phyloP scores from a whole-genome alignment of 1,140 invertebrate genomes.

The Agraylea sexmaculata region DNA sequence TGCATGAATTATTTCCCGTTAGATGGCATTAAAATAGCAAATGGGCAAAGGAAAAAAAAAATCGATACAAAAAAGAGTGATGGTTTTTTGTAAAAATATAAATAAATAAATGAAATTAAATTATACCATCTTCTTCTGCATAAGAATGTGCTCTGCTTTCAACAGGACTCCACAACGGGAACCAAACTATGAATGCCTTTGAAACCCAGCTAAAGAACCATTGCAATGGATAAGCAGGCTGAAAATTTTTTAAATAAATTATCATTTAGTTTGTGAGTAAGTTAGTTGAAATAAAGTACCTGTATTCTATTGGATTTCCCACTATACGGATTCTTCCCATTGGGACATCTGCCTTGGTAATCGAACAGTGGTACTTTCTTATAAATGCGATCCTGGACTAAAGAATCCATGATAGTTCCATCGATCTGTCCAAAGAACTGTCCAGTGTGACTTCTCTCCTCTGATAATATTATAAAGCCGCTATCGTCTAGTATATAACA shows the following conservation, averaged over 20 bases:
- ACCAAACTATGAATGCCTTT: conserved; percentile 33
- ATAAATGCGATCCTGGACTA: conserved; percentile 83
- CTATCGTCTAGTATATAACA: conserved; percentile 89
- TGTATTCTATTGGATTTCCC: conserved; percentile 40
- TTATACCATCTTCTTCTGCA: conserved; percentile 34
- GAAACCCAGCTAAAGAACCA: conserved; percentile 40
- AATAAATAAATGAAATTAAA: too few relatives aligned
- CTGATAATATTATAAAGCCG: conserved; percentile 86
- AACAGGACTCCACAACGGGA: conserved; percentile 31
- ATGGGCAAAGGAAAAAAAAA: too few relatives aligned
- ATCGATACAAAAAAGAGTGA: too few relatives aligned
- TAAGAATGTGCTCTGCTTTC: conserved; percentile 26
- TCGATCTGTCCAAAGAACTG: conserved; percentile 88
- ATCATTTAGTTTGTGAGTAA: conserved; percentile 1
- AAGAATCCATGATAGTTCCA: conserved; percentile 87
- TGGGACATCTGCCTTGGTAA: conserved; percentile 77
- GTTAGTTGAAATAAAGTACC: conserved; percentile 18
- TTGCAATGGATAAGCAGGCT: conserved; percentile 36
- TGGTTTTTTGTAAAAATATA: too few relatives aligned
- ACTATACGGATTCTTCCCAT: conserved; percentile 59
- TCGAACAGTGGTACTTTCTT: conserved; percentile 75
- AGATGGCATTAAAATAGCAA: not conserved
- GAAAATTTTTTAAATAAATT: conserved; percentile 17
- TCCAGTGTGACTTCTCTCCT: conserved; percentile 70
- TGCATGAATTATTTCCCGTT: not conserved